Evolutionary conservation across 2,888 invertebrate species (phyloP).

Genomic region (Nemotelus nigrinus): DNA sequence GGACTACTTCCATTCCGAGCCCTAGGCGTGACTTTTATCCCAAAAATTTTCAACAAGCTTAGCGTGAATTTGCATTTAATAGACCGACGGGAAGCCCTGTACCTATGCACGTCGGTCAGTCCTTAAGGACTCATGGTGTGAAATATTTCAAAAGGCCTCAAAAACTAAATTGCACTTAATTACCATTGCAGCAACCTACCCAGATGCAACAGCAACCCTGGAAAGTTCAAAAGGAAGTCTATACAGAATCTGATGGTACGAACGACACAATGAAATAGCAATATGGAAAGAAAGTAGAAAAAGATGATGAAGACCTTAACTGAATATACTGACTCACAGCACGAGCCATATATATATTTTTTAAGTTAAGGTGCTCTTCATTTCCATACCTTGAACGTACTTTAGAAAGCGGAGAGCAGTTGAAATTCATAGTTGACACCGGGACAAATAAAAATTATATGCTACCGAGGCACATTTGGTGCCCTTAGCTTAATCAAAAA

Average conservation of each 20-base stretch:
- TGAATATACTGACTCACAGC: too few species aligned
- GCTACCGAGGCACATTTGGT: slow-evolving; percentile 42
- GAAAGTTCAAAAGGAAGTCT: not conserved
- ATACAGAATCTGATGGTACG: not conserved
- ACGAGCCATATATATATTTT: slow-evolving; percentile 48
- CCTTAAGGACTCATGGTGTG: not conserved
- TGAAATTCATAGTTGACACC: slow-evolving; percentile 51
- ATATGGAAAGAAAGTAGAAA: too few species aligned
- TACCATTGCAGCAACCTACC: not conserved
- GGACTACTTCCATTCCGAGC: not conserved
- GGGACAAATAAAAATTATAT: slow-evolving; percentile 52
- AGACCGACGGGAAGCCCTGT: not conserved
- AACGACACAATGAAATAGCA: too few species aligned
- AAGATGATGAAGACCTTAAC: too few species aligned
- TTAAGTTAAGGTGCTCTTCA: slow-evolving; percentile 51
- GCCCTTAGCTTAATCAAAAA: slow-evolving; percentile 46
- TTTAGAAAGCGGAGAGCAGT: slow-evolving; percentile 48
- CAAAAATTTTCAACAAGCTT: not conserved
- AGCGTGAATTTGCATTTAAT: not conserved
- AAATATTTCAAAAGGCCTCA: not conserved
- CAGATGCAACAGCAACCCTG: not conserved
- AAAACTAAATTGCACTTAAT: not conserved
- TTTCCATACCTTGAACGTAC: slow-evolving; percentile 50
- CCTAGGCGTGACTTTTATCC: not conserved
- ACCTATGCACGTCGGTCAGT: not conserved